These are phyloP conservation scores for Podarcis siculus DNA, from an alignment of 2,797 vertebrate genomes.

Conservation along the genomic window DNA sequence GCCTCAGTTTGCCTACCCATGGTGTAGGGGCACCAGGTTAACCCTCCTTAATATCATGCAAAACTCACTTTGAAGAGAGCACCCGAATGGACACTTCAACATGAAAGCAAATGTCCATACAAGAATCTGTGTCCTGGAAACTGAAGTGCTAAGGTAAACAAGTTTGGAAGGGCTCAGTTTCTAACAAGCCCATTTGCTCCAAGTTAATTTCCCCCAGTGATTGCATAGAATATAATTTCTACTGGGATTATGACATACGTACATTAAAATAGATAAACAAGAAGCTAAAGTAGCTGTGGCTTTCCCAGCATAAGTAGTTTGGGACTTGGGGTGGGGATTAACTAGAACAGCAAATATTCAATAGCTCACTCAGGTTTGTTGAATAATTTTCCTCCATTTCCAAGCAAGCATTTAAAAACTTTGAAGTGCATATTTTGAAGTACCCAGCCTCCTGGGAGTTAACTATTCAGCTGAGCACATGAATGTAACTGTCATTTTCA, in stretches of 20 bases:
- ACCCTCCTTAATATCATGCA: not conserved
- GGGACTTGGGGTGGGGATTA: not conserved
- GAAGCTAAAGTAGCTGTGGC: not conserved
- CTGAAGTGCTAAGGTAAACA: conserved; percentile 30
- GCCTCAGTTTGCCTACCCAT: too few relatives aligned
- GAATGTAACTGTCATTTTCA: conserved; percentile 46
- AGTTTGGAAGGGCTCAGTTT: not conserved
- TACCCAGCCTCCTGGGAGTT: not conserved
- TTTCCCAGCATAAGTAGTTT: conserved; percentile 33
- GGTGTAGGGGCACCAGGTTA: not conserved
- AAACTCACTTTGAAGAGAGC: not conserved
- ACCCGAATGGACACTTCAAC: not conserved
- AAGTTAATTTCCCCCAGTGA: not conserved
- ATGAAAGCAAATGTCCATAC: not conserved
- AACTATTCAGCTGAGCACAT: conserved; percentile 38
- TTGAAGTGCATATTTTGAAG: not conserved
- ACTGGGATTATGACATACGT: conserved; percentile 36
- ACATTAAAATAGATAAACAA: conserved; percentile 14
- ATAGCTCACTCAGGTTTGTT: not conserved
- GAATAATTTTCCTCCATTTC: not conserved
- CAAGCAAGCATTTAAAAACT: conserved; percentile 1
- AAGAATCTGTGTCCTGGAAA: conserved; percentile 46
- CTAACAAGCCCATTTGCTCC: conserved; percentile 38
- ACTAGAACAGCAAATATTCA: not conserved
- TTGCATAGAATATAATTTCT: conserved; percentile 34